A percentile compares a stretch with the other conserved stretches of the same genome.
These are phyloP conservation scores for Hemibagrus guttatus DNA, from an alignment of 2,797 vertebrate species.

Conservation along the genomic window DNA sequence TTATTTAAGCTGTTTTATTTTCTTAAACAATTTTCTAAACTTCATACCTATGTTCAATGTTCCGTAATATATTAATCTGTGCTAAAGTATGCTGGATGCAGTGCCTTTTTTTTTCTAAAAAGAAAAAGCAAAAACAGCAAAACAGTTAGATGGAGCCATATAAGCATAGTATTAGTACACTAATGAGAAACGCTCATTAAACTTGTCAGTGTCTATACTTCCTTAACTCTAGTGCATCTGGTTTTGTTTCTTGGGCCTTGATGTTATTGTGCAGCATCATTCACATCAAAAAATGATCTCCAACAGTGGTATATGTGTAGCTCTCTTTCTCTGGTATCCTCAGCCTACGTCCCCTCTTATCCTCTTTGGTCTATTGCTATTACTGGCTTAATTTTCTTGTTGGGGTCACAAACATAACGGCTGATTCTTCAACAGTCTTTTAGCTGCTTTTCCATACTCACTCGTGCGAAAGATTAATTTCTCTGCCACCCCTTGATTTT, in stretches of 20 bases:
- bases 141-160: not conserved
- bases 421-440: constrained; percentile 88
- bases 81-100: not conserved
- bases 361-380: constrained; percentile 87
- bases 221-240: not conserved
- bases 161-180: not conserved
- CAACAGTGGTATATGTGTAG: not conserved
- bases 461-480: constrained; percentile 94
- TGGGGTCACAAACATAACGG: constrained; percentile 86
- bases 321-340: constrained; percentile 9
- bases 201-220: not conserved
- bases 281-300: constrained; percentile 1
- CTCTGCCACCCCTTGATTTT: constrained; percentile 95
- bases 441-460: constrained; percentile 87
- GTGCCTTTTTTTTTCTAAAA: not conserved
- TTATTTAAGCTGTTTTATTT: not conserved
- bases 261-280: not conserved
- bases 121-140: not conserved
- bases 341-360: constrained; percentile 41
- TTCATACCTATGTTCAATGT: not conserved
- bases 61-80: not conserved
- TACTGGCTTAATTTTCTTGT: constrained; percentile 89
- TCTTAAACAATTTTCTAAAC: not conserved
- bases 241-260: not conserved
- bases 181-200: not conserved